Percentiles rank a stretch among this genome's conserved stretches.
Conservation (phyloP, 2,797 vertebrate species). For the Cyclura pinguis region DNA sequence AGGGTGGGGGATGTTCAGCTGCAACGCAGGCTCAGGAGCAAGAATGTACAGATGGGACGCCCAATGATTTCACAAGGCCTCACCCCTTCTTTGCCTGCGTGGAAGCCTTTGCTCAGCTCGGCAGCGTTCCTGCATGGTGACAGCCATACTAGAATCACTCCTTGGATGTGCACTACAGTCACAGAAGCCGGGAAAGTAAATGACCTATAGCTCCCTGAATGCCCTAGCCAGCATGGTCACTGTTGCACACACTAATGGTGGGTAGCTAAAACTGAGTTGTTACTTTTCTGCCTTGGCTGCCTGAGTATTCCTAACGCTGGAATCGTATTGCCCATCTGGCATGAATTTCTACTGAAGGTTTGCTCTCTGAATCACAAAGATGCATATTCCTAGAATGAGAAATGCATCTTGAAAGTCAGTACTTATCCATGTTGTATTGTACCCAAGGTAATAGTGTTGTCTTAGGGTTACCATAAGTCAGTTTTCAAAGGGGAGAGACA, state of each 20-base stretch:
- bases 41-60: not conserved
- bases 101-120: not conserved
- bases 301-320: not conserved
- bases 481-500: no score
- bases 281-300: not conserved
- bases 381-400: not conserved
- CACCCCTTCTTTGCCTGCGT: not conserved
- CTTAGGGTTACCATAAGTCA: no score
- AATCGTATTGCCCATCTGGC: not conserved
- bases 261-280: not conserved
- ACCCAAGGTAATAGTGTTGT: not conserved
- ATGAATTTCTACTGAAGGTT: not conserved
- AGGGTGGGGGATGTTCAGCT: not conserved
- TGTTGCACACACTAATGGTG: no score
- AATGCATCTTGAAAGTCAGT: constrained; percentile 5
- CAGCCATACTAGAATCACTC: not conserved
- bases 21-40: not conserved
- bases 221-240: no score
- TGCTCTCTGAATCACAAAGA: not conserved
- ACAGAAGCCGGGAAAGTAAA: no score
- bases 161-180: no score
- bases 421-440: not conserved
- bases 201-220: no score
- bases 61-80: not conserved
- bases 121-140: not conserved